These are phyloP conservation scores for Eulemur rufifrons DNA, from an alignment of 2,113 vertebrate species.

Conservation along the genomic window DNA sequence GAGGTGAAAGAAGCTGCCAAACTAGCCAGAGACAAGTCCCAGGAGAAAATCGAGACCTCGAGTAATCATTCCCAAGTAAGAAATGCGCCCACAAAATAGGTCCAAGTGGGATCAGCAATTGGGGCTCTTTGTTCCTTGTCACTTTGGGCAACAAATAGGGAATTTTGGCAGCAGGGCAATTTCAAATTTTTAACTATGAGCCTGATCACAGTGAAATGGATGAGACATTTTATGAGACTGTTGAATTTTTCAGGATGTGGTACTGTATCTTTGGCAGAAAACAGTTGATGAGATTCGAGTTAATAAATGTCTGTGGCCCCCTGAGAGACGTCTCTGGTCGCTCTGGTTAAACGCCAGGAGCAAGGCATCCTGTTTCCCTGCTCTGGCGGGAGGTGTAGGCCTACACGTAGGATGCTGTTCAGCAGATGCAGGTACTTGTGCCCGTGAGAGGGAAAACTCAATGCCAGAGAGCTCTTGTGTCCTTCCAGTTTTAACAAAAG, in stretches of 20 bases:
- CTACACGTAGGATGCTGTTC: accelerated
- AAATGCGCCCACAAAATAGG: not conserved
- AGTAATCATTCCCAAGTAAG: constrained; percentile 95
- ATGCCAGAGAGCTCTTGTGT: not conserved
- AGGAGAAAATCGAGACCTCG: constrained; percentile 94
- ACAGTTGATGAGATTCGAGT: not conserved
- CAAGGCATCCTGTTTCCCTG: accelerated
- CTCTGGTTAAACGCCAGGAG: not conserved
- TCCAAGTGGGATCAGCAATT: not conserved
- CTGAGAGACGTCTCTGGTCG: not conserved
- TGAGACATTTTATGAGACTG: not conserved
- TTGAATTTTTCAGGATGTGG: not conserved
- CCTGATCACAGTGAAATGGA: not conserved
- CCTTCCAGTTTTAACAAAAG: not conserved
- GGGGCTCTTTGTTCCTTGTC: not conserved
- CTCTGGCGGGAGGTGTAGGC: not conserved
- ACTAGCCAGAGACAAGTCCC: constrained; percentile 94
- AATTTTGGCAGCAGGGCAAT: not conserved
- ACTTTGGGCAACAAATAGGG: not conserved
- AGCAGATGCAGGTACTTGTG: not conserved
- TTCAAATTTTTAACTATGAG: not conserved
- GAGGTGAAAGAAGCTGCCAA: constrained; percentile 97
- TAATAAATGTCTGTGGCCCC: not conserved
- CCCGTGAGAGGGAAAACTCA: not conserved
- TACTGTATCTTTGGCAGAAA: not conserved